phyloP scores from a whole-genome alignment of 2,797 vertebrate species.

The Mionectes olivaceus region DNA sequence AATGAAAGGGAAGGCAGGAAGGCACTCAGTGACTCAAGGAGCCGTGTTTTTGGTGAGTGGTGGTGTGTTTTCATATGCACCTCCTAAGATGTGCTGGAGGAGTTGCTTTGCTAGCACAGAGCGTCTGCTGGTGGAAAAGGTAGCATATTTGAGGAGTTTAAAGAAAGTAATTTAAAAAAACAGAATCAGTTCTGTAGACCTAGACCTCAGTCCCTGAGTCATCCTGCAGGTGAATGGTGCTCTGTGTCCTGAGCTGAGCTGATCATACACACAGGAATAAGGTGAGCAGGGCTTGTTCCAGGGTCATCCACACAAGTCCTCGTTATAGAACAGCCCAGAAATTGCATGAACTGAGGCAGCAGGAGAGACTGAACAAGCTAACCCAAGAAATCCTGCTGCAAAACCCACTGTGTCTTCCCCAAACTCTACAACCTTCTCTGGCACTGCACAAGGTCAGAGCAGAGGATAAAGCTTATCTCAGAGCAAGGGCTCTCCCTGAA shows the following conservation, averaged over 20 bases:
- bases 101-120: neutral
- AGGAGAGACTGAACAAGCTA: neutral
- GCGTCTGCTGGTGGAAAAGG: neutral
- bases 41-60: neutral
- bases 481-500: neutral
- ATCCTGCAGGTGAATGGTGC: neutral
- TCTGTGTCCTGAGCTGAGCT: neutral
- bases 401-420: rapidly evolving
- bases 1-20: neutral
- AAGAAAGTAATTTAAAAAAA: neutral
- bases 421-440: neutral
- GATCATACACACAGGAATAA: neutral
- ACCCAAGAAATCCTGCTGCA: neutral
- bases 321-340: neutral
- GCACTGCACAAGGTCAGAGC: neutral
- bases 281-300: neutral
- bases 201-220: neutral
- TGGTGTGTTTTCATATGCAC: neutral
- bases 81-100: neutral
- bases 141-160: neutral
- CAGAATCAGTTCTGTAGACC: neutral
- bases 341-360: neutral
- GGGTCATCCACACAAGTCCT: neutral
- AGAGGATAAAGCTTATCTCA: neutral
- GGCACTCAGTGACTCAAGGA: neutral